These are phyloP conservation scores for Ceratoteleas bidentatus DNA, from an alignment of 1,140 invertebrate species.

Conservation along the genomic window DNA sequence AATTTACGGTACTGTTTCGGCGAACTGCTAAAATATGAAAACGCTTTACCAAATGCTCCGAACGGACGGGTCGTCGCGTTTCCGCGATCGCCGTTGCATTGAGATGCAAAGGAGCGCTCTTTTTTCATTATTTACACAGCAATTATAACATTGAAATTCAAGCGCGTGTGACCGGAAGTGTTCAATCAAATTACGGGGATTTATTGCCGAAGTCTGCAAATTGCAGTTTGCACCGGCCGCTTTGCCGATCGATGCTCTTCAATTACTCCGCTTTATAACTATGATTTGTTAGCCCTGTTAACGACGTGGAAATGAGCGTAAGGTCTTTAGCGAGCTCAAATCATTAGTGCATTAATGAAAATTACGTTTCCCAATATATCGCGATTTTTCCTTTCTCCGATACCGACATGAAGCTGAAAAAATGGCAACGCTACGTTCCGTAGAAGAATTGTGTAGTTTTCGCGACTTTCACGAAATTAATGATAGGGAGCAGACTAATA, in stretches of 20 bases:
- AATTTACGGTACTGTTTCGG: too few relatives aligned
- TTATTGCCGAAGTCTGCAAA: constrained; percentile 65
- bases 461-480: too few relatives aligned
- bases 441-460: too few relatives aligned
- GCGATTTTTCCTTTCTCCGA: too few relatives aligned
- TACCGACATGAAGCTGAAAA: too few relatives aligned
- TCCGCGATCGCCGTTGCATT: too few relatives aligned
- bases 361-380: constrained; percentile 28
- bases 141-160: constrained; percentile 33
- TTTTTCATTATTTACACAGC: constrained; percentile 14
- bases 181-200: constrained; percentile 62
- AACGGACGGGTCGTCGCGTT: too few relatives aligned
- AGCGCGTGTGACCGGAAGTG: constrained; percentile 36
- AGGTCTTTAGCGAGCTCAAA: constrained; percentile 49
- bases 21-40: too few relatives aligned
- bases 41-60: too few relatives aligned
- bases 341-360: constrained; percentile 58
- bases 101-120: too few relatives aligned
- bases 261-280: constrained; percentile 66
- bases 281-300: constrained; percentile 66
- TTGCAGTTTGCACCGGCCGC: constrained; percentile 56
- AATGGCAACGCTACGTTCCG: too few relatives aligned
- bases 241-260: constrained; percentile 64
- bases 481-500: too few relatives aligned
- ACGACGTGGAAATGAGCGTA: constrained; percentile 65